Percentiles rank a stretch among this genome's conserved stretches.
phyloP scores from a whole-genome alignment of 1,140 invertebrate species.

The Amyelois transitella region DNA sequence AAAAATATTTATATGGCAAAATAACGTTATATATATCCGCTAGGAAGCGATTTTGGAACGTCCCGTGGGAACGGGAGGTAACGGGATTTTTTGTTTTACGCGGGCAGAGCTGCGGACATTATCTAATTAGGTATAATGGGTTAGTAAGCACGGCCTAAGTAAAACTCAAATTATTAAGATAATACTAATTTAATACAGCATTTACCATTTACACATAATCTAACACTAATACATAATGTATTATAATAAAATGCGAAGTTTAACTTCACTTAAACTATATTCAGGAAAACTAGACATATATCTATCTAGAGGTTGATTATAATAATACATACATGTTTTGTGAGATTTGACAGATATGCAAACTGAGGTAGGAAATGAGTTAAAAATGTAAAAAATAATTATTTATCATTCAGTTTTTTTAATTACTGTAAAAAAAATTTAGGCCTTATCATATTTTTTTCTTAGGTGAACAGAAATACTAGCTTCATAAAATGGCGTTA shows the following conservation, averaged over 20 bases:
- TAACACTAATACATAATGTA: conserved; percentile 35
- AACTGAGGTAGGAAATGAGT: conserved; percentile 43
- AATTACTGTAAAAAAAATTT: not conserved
- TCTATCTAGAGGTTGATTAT: conserved; percentile 15
- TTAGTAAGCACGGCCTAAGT: conserved; percentile 14
- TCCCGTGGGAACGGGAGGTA: too few relatives aligned
- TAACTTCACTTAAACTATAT: conserved; percentile 44
- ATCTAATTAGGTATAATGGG: too few relatives aligned
- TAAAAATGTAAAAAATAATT: not conserved
- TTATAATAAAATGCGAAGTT: conserved; percentile 53
- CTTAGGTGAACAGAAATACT: conserved; percentile 8
- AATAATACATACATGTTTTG: conserved; percentile 9
- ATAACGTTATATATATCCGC: too few relatives aligned
- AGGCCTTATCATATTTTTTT: conserved; percentile 5
- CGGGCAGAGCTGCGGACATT: too few relatives aligned
- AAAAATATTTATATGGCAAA: too few relatives aligned
- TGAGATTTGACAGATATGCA: conserved; percentile 46
- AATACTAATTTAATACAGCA: conserved; percentile 68
- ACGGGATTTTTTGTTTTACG: too few relatives aligned
- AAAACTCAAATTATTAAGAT: conserved; percentile 43
- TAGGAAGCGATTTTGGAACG: too few relatives aligned
- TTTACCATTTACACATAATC: conserved; percentile 59
- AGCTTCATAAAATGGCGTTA: conserved; percentile 14
- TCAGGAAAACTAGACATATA: conserved; percentile 20
- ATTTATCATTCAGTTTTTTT: not conserved